Percentiles rank a stretch among this genome's conserved stretches.
phyloP scores from a whole-genome alignment of 2,113 vertebrate genomes.

The rabbit (Oryctolagus cuniculus) region DNA sequence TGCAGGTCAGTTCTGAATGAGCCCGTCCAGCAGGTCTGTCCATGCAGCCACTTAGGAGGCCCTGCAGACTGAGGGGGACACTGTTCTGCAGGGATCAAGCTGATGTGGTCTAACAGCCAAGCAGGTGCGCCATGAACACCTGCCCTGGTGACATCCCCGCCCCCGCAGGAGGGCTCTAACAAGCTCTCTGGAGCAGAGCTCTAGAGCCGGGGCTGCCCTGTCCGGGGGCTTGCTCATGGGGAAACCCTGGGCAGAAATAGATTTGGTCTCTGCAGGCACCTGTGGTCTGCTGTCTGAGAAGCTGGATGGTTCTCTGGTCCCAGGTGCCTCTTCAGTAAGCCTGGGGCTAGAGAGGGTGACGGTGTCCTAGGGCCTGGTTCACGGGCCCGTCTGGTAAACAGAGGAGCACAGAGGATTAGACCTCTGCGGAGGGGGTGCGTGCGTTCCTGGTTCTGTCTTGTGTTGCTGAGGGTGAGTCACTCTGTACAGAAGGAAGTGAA shows the following conservation, averaged over 20 bases:
- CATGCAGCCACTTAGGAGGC: not conserved
- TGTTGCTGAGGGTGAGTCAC: too few relatives aligned
- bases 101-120: fast-evolving
- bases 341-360: not conserved
- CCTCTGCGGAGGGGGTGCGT: not conserved
- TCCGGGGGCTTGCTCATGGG: not conserved
- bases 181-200: not conserved
- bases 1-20: not conserved
- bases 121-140: not conserved
- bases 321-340: not conserved
- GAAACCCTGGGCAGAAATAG: not conserved
- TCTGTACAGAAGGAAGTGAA: too few relatives aligned
- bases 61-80: not conserved
- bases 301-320: not conserved
- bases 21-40: not conserved
- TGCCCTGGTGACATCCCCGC: not conserved
- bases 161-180: not conserved
- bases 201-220: not conserved
- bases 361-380: not conserved
- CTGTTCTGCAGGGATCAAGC: not conserved
- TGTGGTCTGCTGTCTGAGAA: not conserved
- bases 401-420: not conserved
- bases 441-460: not conserved
- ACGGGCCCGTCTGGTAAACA: not conserved
- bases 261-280: not conserved